Evolutionary conservation across 2,113 vertebrate genomes (phyloP), one percentile per base, ranked within the genome.

Genomic region (Rhea americana): DNA sequence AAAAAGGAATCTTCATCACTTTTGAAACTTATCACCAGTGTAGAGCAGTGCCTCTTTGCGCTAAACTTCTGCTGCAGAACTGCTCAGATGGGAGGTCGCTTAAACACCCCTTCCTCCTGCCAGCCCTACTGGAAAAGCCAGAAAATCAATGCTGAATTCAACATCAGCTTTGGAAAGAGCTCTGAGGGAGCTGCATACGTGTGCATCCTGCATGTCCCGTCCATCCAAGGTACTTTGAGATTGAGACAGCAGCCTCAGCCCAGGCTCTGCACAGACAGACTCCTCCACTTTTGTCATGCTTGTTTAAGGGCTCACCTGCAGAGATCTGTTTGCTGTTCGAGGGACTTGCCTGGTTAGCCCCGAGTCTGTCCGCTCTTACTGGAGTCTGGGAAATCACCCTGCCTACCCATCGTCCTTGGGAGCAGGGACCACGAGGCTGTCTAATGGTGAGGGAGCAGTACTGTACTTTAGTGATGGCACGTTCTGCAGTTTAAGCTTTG

Each of bases 31-130:
- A 2, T 4, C 0, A 1, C 53, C 28, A 41, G 58, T 59, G 20
- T 3, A 1, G 0, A 39, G 55, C 3, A 2, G 22, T 70, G 84
- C 37, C 13, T 43, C 37, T 41, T 6, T 6, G 48, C 55, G 26
- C 26, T 21, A 48, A 1, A n/a, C 0, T 32, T 37, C 65, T 45
- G 53, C 1, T 1, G 51, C 61, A 68, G 19, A 16, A 55, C 0
- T 1, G 9, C n/a, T 67, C 25, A 2, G 35, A 30, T 14, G 48
- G 45, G 13, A 59, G 68, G 72, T 16, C 43, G 1, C 19, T 61
- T 6, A 2, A 0, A 10, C 30, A 1, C n/a, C 30, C 12, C 28
- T 63, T 35, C 18, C 10, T 66, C 25, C 71, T 12, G 8, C 37
- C 62, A 75, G 70, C 56, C 24, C 28, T 9, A 59, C 53, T 71